Conservation (phyloP, 2,888 invertebrate species). For the Deilephila elpenor region DNA sequence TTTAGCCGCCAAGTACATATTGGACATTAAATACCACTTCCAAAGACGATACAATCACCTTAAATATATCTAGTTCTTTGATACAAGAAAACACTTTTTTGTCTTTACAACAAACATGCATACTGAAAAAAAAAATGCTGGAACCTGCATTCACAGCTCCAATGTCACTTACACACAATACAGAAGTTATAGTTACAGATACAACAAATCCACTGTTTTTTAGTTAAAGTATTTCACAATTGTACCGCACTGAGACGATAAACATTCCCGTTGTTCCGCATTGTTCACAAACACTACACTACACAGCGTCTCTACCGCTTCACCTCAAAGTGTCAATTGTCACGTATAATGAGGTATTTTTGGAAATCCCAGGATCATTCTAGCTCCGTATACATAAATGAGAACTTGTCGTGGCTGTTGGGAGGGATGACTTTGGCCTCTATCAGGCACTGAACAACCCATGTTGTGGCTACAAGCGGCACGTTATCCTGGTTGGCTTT, state of each 20-base stretch:
- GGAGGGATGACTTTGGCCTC: slow-evolving; percentile 82
- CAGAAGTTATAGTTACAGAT: background rate
- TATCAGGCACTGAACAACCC: slow-evolving; percentile 88
- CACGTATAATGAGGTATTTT: slow-evolving; percentile 80
- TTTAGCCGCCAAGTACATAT: slow-evolving; percentile 14
- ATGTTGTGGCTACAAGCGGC: slow-evolving; percentile 88
- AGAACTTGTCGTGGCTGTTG: slow-evolving; percentile 80
- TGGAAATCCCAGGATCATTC: slow-evolving; percentile 83
- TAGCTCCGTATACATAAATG: slow-evolving; percentile 81
- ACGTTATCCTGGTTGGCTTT: slow-evolving; percentile 84
- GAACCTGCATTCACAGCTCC: no score
- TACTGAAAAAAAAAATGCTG: slow-evolving; percentile 10
- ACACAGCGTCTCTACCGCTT: slow-evolving; percentile 31
- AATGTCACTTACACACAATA: background rate
- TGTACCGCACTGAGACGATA: background rate
- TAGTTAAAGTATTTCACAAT: background rate
- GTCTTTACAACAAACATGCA: slow-evolving; percentile 39
- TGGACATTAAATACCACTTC: background rate
- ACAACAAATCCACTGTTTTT: background rate
- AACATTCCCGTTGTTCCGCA: background rate
- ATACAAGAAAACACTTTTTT: slow-evolving; percentile 52
- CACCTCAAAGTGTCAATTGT: slow-evolving; percentile 74
- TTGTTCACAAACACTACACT: slow-evolving; percentile 16
- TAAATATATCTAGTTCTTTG: slow-evolving; percentile 42
- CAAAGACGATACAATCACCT: background rate